Evolutionary conservation across 1,140 invertebrate species (phyloP), one percentile per base, ranked within the genome.

Genomic region (Drosophila rufa): DNA sequence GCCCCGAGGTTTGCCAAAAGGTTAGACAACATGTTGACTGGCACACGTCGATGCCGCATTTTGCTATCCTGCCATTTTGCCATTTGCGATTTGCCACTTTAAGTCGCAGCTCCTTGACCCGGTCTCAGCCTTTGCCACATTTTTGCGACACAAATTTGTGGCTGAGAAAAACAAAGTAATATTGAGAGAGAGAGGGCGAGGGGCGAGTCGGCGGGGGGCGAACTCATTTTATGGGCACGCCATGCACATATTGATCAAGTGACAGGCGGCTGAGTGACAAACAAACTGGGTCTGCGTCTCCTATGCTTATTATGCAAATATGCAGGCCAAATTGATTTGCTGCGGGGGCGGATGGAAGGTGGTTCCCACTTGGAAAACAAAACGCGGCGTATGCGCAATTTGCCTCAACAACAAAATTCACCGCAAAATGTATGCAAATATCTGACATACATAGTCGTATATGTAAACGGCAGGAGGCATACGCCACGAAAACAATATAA

Each of bases 161-260:
- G 59, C 55, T 17, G 61, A 85, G 65, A 69, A 84, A 89, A 89
- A 89, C 84, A 89, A 89, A 84, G 85, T 84, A 84, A 90, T 89
- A 75, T 45, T 51, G 30, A 12, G 62, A 40, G 4, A 17, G 22
- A 1, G 27, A 7, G 33, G 2, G 12, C 7, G 36, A 12, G n/a
- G 5, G 45, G 12, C 33, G 43, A 0, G 30, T 19, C 12, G 30
- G 46, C 15, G 0, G 33, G 42, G 12, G 14, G 58, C 47, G 71
- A 81, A 74, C 64, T 67, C 68, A 79, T 73, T 89, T 84, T 89
- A 89, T 90, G 81, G 80, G 85, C 84, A 90, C 85, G 85, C 81
- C 76, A 89, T 89, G 77, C 84, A 84, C 85, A 90, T 89, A 90
- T 90, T 89, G 84, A 89, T 90, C 84, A 90, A 89, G 80, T 90